Evolutionary conservation across 1,140 invertebrate species (phyloP), one percentile per base, ranked within the genome.

Genomic region (Eriocheir sinensis): DNA sequence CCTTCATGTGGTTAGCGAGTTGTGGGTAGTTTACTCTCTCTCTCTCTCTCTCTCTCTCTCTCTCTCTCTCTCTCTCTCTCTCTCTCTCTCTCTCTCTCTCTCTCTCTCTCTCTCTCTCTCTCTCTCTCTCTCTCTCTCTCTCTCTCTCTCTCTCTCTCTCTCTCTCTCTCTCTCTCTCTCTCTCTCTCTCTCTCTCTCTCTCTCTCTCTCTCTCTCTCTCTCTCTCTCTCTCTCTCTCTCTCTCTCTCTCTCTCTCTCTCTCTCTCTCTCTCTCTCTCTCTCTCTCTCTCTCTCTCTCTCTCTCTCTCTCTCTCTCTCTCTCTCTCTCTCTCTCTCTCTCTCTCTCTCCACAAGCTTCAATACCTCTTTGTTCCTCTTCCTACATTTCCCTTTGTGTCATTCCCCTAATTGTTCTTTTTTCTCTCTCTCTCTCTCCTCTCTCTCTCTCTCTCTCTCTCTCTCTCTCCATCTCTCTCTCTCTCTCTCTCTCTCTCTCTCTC

Each of bases 181-280:
- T 41, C 83, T 41, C 40, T 41, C 40, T 41, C 40, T 41, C 40
- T 41, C 83, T 86, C 83, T 41, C 40, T 40, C 83, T 41, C 36
- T 41, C 83, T 41, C 83, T 86, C 40, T 86, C 83, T 27, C 83
- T 41, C 40, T 41, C 83, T 86, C 83, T 41, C 83, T 86, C 83
- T 41, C 32, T 41, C 40, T 41, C n/a, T 83, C 80, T 36, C 80
- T 36, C 34, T 36, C 80, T 83, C n/a, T 36, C 80, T 30, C 80
- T 36, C 80, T 36, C 80, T 27, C 27, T 30, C 8, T 30, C 8
- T 32, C 30, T 30, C n/a, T 38, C 32, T 30, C 85, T 48, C 60
- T 72, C 60, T 72, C 60, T 72, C 60, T 72, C 60, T 72, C 60
- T 72, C 60, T 72, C 36, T 41, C 41, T 40, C 32, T 32, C 88